A percentile compares a stretch with the other conserved stretches of the same genome.
These are phyloP conservation scores for Oreochromis niloticus DNA, from an alignment of 2,113 vertebrate genomes.

Conservation along the genomic window DNA sequence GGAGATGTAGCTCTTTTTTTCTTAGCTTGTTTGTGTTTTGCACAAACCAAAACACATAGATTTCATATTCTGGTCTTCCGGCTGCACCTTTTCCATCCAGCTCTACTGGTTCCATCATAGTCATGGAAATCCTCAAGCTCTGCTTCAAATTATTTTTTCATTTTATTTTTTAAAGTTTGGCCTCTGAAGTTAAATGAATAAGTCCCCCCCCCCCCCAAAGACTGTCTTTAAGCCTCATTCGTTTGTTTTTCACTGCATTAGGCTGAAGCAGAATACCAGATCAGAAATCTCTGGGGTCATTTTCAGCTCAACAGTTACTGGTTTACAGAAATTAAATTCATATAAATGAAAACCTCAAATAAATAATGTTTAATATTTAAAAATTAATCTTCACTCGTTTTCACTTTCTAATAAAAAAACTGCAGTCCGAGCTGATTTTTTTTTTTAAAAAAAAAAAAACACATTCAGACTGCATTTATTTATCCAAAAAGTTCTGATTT, in stretches of 20 bases:
- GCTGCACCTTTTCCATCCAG: background rate
- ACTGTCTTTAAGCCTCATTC: background rate
- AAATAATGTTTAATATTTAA: background rate
- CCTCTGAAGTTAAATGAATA: background rate
- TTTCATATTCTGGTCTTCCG: background rate
- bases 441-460: accelerated
- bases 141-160: background rate
- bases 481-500: background rate
- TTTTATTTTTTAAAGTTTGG: background rate
- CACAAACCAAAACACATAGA: background rate
- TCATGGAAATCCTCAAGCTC: background rate
- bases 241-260: background rate
- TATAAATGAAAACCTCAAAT: background rate
- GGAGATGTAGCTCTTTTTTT: background rate
- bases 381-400: background rate
- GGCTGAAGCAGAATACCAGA: background rate
- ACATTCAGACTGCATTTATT: background rate
- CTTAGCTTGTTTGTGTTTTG: background rate
- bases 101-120: background rate
- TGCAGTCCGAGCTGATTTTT: background rate
- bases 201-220: accelerated
- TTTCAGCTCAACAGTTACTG: background rate
- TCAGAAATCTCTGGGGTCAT: background rate
- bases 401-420: background rate
- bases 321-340: background rate